Evolutionary conservation across 2,888 invertebrate genomes (phyloP), one percentile per base, ranked within the genome.

Genomic region (Caenorhabditis sp.): DNA sequence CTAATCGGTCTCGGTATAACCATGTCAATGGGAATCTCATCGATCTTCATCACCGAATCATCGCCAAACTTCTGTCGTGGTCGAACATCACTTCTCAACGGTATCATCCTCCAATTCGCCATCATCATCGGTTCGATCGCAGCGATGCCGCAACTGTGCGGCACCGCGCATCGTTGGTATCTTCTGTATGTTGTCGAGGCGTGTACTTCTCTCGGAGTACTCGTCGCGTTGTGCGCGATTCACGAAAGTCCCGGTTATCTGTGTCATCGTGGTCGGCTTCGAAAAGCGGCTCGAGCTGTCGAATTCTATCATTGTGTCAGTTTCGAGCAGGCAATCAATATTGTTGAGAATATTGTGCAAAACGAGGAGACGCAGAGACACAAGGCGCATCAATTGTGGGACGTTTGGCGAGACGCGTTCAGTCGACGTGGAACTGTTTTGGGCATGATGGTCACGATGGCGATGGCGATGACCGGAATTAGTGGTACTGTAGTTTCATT

Each of bases 391-490:
- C n/a, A n/a, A n/a, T 37, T 59, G 12, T 1, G 43, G 24, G n/a
- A 3, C 3, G 59, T 59, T 6, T 59, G 59, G 59, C 8, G 23
- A 14, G 49, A 49, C 24, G 21, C 23, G 1, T 43, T 59, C 36
- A 65, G 24, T 54, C 64, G 72, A 14, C 57, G 65, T 3, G 65
- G 72, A 10, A 72, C 72, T 5, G 49, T 68, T 21, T 51, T 72
- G 5, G 72, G 72, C 31, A 68, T 67, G 61, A 23, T 72, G 14
- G 61, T 72, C 0, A 62, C 50, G 2, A 60, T 59, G n/a, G 55
- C 64, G 0, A 72, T 72, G 72, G 72, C 72, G 23, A 68, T 68
- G 67, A 66, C 64, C 4, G 72, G 72, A 14, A 65, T 72, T 31
- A 31, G 31, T 31, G 31, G 31, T 31, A n/a, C n/a, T n/a, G n/a